Evolutionary conservation across 2,888 invertebrate species (phyloP), one percentile per base, ranked within the genome.

Genomic region (Tillus elongatus): DNA sequence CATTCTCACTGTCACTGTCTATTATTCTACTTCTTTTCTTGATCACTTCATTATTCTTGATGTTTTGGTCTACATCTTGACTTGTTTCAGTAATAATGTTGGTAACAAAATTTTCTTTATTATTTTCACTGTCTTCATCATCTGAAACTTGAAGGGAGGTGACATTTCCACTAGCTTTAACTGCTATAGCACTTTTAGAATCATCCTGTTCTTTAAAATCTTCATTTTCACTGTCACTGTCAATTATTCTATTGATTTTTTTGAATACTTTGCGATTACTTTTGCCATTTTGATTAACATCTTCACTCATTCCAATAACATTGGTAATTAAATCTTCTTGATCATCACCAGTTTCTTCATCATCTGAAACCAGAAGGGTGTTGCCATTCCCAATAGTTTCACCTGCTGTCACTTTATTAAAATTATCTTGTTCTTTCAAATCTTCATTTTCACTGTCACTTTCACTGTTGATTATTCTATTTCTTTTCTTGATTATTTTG

Each of bases 1-100:
- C 24, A n/a, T 19, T n/a, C n/a, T 35, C 13, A 36, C 11, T 36
- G 11, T 32, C 32, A 14, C 32, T 32, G 11, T 32, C 15, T 10
- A 29, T 9, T 6, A 32, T 14, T 14, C 32, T 11, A 6, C 13
- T 32, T 13, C 32, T 11, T 32, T 32, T 32, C 15, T 11, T 19
- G 24, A 8, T 19, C 24, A 19, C 24, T 19, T 8, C 6, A 19
- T 6, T 19, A 6, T 19, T n/a, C n/a, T 19, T 6, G n/a, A 8
- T 29, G 6, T 11, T 6, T 29, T 10, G 12, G 29, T 12, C 29
- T 24, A 29, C 16, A 16, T 4, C 31, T 24, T 31, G 30, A 12
- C 11, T 11, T 16, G 13, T 29, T 28, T 19, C 11, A 37, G 19
- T 24, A n/a, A n/a, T n/a, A n/a, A n/a, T n/a, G n/a, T n/a, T n/a